Percentiles rank a stretch among this genome's conserved stretches.
Conservation (phyloP, 2,113 vertebrate genomes). For the Odontesthes bonariensis region DNA sequence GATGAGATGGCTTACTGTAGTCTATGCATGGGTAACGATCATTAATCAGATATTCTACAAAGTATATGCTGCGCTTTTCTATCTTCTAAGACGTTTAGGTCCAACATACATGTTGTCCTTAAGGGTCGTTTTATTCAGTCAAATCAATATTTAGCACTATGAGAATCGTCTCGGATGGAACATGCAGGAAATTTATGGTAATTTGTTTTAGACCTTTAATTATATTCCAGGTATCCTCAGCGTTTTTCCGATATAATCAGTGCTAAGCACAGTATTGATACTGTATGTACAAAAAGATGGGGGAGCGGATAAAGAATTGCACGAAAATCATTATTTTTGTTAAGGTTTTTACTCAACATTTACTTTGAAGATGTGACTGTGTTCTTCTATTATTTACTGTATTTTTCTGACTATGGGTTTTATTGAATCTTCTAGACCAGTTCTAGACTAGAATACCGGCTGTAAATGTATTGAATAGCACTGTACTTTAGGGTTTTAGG, state of each 20-base stretch:
- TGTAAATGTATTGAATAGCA: conserved; percentile 61
- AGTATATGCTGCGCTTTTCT: conserved; percentile 71
- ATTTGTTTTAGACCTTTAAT: conserved; percentile 5
- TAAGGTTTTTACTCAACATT: conserved; percentile 55
- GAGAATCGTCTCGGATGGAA: conserved; percentile 31
- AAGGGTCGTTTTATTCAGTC: conserved; percentile 33
- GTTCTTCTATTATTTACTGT: conserved; percentile 44
- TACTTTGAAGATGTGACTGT: conserved; percentile 30
- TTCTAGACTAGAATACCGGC: conserved; percentile 42
- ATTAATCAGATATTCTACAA: conserved; percentile 61
- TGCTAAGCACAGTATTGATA: conserved; percentile 39
- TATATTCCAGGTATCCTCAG: conserved; percentile 3
- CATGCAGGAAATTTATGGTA: conserved; percentile 11
- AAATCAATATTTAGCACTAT: conserved; percentile 1
- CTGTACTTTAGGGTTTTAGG: conserved; percentile 57
- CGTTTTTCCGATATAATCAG: conserved; percentile 30
- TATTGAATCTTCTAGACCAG: conserved; percentile 52
- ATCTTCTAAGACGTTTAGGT: conserved; percentile 31
- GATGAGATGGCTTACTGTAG: conserved; percentile 57
- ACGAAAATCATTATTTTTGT: conserved; percentile 59
- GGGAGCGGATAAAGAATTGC: conserved; percentile 29
- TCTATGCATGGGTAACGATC: conserved; percentile 77
- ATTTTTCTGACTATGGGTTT: conserved; percentile 48
- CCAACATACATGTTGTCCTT: conserved; percentile 33
- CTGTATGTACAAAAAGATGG: conserved; percentile 31